phyloP scores from a whole-genome alignment of 2,888 invertebrate genomes.

The Metallyticus violacea region DNA sequence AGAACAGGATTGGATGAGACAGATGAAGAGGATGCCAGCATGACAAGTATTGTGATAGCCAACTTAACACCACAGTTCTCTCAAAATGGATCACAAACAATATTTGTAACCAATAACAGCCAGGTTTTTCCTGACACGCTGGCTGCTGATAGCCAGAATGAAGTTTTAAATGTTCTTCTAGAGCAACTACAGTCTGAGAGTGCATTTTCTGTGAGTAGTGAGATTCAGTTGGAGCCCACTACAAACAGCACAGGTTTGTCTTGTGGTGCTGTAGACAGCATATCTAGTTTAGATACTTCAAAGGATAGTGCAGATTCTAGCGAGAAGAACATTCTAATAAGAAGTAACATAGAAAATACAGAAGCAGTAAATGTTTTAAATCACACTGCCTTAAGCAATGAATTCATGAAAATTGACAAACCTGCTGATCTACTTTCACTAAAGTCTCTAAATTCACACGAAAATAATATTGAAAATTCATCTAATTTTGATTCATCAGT shows the following conservation, averaged over 20 bases:
- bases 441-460: no score
- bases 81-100: neutral
- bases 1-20: neutral
- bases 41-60: conserved; percentile 10
- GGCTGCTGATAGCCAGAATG: neutral
- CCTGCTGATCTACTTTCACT: no score
- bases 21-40: neutral
- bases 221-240: no score
- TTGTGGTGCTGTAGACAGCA: no score
- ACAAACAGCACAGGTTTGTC: no score
- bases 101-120: conserved; percentile 1
- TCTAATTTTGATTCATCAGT: neutral
- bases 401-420: no score
- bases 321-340: neutral
- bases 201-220: neutral
- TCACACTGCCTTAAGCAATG: no score
- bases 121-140: neutral
- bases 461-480: neutral
- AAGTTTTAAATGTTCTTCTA: neutral
- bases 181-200: neutral
- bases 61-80: neutral
- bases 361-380: no score
- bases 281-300: no score
- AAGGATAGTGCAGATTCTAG: neutral
- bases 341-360: no score